A percentile compares a stretch with the other conserved stretches of the same genome.
These are phyloP conservation scores for Pteropus alecto DNA, from an alignment of 2,113 vertebrate genomes.

Conservation along the genomic window DNA sequence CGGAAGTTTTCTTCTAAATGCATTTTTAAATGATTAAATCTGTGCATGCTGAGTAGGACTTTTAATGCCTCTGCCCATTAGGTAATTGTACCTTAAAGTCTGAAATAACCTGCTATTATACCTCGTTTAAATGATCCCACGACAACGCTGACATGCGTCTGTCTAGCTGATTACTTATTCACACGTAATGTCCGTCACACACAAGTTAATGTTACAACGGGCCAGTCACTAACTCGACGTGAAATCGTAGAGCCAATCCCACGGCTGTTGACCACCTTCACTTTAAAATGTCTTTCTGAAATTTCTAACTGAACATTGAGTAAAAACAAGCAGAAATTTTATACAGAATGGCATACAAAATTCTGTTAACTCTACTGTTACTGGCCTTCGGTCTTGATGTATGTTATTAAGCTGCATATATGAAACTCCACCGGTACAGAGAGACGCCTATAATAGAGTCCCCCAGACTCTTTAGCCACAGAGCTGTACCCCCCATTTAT, in stretches of 20 bases:
- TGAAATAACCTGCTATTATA: slow-evolving; percentile 37
- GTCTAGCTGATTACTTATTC: not conserved
- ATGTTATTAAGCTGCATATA: not conserved
- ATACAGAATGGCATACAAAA: not conserved
- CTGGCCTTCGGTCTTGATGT: not conserved
- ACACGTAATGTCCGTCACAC: not conserved
- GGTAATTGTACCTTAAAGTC: slow-evolving; percentile 37
- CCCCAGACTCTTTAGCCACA: not conserved
- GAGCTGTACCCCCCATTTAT: not conserved
- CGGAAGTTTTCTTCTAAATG: slow-evolving; percentile 22
- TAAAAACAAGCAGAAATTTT: not conserved
- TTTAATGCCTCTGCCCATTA: slow-evolving; percentile 29
- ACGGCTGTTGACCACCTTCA: not conserved
- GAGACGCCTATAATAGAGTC: not conserved
- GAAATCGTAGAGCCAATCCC: not conserved
- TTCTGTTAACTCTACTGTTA: not conserved
- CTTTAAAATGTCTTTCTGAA: not conserved
- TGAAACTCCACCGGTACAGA: not conserved
- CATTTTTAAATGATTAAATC: not conserved
- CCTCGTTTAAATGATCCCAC: slow-evolving; percentile 39
- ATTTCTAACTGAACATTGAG: not conserved
- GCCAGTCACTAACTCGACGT: not conserved
- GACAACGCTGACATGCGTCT: not conserved
- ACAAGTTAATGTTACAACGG: not conserved
- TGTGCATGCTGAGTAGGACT: not conserved